Evolutionary conservation across 2,113 vertebrate genomes (phyloP).

Genomic region (Oreotragus oreotragus): DNA sequence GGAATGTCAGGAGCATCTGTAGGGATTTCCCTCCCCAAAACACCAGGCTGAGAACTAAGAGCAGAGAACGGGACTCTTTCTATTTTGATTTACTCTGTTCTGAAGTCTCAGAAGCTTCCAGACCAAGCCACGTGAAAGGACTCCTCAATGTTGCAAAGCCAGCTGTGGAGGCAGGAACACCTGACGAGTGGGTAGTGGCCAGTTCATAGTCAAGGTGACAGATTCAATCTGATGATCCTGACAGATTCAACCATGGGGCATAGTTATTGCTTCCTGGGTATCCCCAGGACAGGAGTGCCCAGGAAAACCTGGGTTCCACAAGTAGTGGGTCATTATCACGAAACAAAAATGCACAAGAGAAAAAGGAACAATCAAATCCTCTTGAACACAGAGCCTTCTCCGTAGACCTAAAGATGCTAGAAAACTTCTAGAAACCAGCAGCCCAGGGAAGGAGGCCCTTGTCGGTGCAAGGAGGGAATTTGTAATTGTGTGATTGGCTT

Average conservation of each 20-base stretch:
- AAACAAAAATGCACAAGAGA: not conserved
- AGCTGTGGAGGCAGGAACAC: not conserved
- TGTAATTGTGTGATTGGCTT: not conserved
- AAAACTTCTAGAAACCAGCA: not conserved
- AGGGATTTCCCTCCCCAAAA: constrained; percentile 4
- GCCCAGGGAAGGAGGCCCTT: not conserved
- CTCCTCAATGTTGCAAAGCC: not conserved
- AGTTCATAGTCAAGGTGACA: not conserved
- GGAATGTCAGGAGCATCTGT: constrained; percentile 41
- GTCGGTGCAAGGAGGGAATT: not conserved
- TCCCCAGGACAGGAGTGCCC: not conserved
- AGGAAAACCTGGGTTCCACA: not conserved
- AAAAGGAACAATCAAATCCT: not conserved
- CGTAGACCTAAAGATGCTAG: not conserved
- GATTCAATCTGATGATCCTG: not conserved
- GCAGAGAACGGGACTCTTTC: not conserved
- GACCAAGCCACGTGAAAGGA: not conserved
- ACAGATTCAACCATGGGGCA: too few relatives aligned
- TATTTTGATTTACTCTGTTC: not conserved
- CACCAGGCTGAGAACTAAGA: not conserved
- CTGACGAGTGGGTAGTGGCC: too few relatives aligned
- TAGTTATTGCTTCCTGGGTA: not conserved
- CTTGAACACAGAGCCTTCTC: not conserved
- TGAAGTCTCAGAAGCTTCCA: not conserved
- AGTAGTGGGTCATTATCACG: not conserved